Percentiles rank a stretch among this genome's conserved stretches.
These are phyloP conservation scores for Caenorhabditis sp. DNA, from an alignment of 2,888 invertebrate genomes.

Conservation along the genomic window DNA sequence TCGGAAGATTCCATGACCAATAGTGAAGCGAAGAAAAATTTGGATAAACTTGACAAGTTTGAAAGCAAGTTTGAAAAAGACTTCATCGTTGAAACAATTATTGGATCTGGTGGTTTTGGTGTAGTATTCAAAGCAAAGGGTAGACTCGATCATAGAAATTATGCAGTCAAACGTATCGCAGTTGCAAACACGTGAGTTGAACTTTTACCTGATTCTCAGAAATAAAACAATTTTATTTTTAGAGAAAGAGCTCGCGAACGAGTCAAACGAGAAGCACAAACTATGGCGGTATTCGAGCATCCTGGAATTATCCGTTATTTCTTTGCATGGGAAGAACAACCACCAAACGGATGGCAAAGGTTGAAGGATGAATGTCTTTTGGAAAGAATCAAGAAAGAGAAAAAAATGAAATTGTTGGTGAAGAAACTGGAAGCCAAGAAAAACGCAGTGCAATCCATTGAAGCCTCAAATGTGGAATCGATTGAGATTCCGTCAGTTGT, in stretches of 20 bases:
- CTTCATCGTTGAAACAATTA: conserved; percentile 71
- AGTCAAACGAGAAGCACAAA: conserved; percentile 92
- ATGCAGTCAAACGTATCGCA: conserved; percentile 92
- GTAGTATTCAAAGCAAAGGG: conserved; percentile 93
- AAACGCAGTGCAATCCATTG: background rate
- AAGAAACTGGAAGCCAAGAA: conserved; percentile 11
- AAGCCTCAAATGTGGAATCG: conserved; percentile 12
- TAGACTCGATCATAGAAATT: conserved; percentile 89
- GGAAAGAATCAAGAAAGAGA: conserved; percentile 20
- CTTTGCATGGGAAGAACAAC: conserved; percentile 86
- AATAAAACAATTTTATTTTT: conserved; percentile 36
- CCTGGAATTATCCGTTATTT: conserved; percentile 93
- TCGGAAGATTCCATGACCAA: background rate
- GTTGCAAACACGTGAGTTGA: conserved; percentile 77
- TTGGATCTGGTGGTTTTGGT: conserved; percentile 86
- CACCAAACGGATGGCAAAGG: conserved; percentile 85
- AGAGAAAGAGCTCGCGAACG: conserved; percentile 84
- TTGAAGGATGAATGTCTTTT: conserved; percentile 39
- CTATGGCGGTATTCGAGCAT: conserved; percentile 92
- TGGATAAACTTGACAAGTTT: background rate
- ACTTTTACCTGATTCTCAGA: background rate
- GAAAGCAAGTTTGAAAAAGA: conserved; percentile 53
- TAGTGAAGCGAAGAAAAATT: background rate
- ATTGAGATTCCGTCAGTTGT: conserved; percentile 37
- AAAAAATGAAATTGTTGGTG: conserved; percentile 22